phyloP scores from a whole-genome alignment of 2,888 invertebrate genomes.

The Ophion slaviceki region DNA sequence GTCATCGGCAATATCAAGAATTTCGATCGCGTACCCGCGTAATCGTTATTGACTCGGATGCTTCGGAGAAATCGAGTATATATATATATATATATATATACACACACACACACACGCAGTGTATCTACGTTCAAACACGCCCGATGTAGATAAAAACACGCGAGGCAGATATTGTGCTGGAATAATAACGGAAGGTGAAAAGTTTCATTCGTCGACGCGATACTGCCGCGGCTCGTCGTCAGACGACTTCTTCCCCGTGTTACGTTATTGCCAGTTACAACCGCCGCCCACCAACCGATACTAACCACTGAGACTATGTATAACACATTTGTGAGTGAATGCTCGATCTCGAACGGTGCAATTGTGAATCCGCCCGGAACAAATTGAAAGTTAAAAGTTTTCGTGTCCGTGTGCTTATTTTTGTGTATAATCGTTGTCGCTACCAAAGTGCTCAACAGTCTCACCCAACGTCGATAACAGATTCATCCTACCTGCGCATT shows the following conservation, averaged over 20 bases:
- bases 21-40: background rate
- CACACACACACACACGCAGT: background rate
- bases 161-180: constrained; percentile 4
- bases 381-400: background rate
- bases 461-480: too few relatives aligned
- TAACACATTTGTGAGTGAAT: constrained; percentile 60
- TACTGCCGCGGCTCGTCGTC: constrained; percentile 6
- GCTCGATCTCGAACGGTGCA: background rate
- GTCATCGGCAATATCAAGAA: background rate
- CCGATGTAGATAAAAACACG: constrained; percentile 43
- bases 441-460: too few relatives aligned
- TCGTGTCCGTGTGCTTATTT: background rate
- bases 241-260: background rate
- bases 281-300: background rate
- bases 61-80: background rate
- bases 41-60: constrained; percentile 32
- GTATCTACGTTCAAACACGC: background rate
- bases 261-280: background rate
- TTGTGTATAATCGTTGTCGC: background rate
- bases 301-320: constrained; percentile 12
- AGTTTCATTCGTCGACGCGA: constrained; percentile 30
- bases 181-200: constrained; percentile 12
- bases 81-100: background rate
- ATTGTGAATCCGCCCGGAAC: background rate
- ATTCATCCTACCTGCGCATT: too few relatives aligned